phyloP scores from a whole-genome alignment of 2,113 vertebrate genomes.

The Numida meleagris region DNA sequence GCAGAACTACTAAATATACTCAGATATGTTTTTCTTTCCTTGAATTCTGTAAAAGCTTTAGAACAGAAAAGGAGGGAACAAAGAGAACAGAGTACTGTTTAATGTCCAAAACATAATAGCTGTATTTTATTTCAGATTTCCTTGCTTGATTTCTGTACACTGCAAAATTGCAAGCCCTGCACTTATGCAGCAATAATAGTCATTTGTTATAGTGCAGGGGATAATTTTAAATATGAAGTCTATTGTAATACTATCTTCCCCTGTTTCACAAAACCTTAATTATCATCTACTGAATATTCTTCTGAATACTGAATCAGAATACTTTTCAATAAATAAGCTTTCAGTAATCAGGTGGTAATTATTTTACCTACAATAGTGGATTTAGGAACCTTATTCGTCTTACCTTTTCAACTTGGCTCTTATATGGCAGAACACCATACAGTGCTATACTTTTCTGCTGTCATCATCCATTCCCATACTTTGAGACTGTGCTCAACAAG shows the following conservation, averaged over 20 bases:
- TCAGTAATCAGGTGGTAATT: not conserved
- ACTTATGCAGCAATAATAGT: not conserved
- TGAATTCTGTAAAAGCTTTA: not conserved
- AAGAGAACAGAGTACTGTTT: not conserved
- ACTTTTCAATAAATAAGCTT: not conserved
- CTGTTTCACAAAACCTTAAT: not conserved
- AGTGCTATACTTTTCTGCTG: not conserved
- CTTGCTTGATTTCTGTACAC: not conserved
- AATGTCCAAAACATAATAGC: not conserved
- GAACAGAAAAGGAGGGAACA: not conserved
- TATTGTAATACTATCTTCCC: not conserved
- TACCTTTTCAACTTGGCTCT: not conserved
- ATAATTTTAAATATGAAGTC: not conserved
- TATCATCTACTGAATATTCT: not conserved
- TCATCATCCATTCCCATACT: not conserved
- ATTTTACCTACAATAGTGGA: not conserved
- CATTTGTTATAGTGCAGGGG: not conserved
- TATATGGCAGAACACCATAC: fast-evolving
- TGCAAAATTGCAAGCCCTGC: not conserved
- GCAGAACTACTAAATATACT: not conserved
- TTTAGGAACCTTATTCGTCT: not conserved
- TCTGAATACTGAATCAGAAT: no score
- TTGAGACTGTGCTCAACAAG: not conserved
- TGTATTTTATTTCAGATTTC: not conserved
- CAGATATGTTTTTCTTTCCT: not conserved